Base-by-base conservation (phyloP, 30 jellyfish, hydroid and myxozoan genomes). In the Pseudorhiza aurosa region DNA sequence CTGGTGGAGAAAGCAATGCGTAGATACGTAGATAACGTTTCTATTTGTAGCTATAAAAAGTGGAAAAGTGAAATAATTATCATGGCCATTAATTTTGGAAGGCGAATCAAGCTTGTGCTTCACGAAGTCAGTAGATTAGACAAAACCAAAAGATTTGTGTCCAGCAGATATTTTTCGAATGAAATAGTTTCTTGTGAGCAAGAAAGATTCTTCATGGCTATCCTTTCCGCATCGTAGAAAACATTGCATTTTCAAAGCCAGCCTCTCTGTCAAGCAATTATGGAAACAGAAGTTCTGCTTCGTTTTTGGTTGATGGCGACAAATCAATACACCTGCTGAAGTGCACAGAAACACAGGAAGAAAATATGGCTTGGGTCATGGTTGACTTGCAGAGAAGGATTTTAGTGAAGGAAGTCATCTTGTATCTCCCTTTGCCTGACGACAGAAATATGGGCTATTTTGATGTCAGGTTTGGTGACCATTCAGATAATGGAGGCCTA, bases 231-330 rank as follows among this genome's bases (percentile, higher is more conserved):
- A 26, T 7, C 22, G 8, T 47, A 47, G 62, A 47, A 15, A 58
- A 58, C 21, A 32, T 58, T 24, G 73, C 50, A 28, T 32, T 58
- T 8, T 43, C 21, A 58, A 58, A 58, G 73, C 53, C 53, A 3
- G 73, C 73, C 44, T 4, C 50, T 9, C 21, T 27, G 8, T 58
- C 73, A 14, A 27, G 47, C 22, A 58, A 58, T 24, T 58, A 58
- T 21, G 49, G 6, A 27, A 28, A 24, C 44, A 28, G 47, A 58
- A 58, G 47, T 9, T 28, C 44, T 27, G 73, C 73, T 27, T 32
- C 24, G 44, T 4, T 11, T 32, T 43, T 43, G 24, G 73, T 58
- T 4, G 73, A 58, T 32, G 73, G 73, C 22, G 24, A 58, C 24
- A 58, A 24, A 21, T 4, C n/a, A 4, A 58, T 43, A 32, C 15